Evolutionary conservation across 2,888 invertebrate species (phyloP), one percentile per base, ranked within the genome.

Genomic region (Dynastes tityus): DNA sequence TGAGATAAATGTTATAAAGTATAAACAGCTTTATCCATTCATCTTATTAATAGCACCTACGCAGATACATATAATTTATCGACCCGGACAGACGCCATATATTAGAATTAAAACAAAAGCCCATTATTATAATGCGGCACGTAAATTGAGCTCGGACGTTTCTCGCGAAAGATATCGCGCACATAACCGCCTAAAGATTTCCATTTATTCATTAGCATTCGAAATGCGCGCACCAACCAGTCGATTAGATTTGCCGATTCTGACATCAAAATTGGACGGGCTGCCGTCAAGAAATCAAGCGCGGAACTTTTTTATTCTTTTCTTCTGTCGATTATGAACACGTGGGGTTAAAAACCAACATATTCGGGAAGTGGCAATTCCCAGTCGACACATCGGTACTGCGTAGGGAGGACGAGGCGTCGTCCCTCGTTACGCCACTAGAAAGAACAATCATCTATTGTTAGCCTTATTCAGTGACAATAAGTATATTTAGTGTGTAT

Each of bases 381-480:
- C 82, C 80, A 51, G 76, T 80, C 78, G 82, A 32, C 73, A 73
- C 68, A 27, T 68, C 68, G 68, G 68, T 51, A 53, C 27, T 68
- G 68, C 80, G 76, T 76, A 80, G 82, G 82, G 82, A 82, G 73
- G 82, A 68, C 80, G 81, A 82, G 83, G 80, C 80, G 82, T 81
- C 80, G 80, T 78, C 81, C 81, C 81, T 80, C 80, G 82, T 82
- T 80, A 79, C 78, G 78, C 78, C 81, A 80, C 80, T 68, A 81
- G 83, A 82, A 81, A 80, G 83, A 84, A 84, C 84, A 84, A 84
- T 84, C 83, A 84, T 76, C 82, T 81, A 84, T 84, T 84, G 84
- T 84, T 82, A 82, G 81, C 80, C 83, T 81, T 83, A 83, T 82
- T 82, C 81, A 80, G 83, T 81, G 83, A 84, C 83, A 84, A 83